These are phyloP conservation scores for Onychomys torridus DNA, from an alignment of 2,797 vertebrate genomes.

Conservation along the genomic window DNA sequence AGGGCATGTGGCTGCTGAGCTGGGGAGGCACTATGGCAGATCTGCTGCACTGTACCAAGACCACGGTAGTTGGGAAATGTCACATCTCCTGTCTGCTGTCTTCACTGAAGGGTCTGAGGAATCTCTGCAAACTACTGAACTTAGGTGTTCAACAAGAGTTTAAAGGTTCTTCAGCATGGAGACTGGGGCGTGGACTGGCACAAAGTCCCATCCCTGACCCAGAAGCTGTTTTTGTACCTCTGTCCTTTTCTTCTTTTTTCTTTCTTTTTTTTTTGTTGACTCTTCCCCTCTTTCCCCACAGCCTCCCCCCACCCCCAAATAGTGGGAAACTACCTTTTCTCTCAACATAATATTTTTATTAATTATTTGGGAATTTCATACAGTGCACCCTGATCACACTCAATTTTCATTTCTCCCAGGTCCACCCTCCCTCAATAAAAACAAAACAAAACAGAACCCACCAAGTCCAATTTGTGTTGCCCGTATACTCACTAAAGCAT, in stretches of 20 bases:
- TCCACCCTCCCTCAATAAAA: neutral
- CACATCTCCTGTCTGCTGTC: neutral
- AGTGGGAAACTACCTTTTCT: no score
- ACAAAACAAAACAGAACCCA: neutral
- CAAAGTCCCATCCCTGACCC: neutral
- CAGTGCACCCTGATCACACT: neutral
- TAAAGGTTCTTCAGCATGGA: neutral
- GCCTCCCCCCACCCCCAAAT: no score
- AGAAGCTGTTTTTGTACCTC: neutral
- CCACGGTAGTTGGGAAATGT: neutral
- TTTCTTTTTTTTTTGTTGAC: neutral
- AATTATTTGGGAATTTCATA: neutral
- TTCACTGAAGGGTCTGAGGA: neutral
- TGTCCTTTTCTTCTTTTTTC: neutral
- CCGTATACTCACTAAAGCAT: neutral
- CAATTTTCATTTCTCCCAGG: neutral
- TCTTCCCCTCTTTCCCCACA: neutral
- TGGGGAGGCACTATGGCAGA: neutral
- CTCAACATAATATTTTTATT: neutral
- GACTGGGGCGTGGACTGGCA: neutral
- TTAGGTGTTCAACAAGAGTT: neutral
- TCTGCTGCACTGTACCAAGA: neutral
- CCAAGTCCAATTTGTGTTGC: neutral
- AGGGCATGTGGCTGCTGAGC: neutral
- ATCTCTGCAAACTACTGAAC: neutral